Evolutionary conservation across 2,797 vertebrate genomes (phyloP), one percentile per base, ranked within the genome.

Genomic region (Acanthurus tractus): DNA sequence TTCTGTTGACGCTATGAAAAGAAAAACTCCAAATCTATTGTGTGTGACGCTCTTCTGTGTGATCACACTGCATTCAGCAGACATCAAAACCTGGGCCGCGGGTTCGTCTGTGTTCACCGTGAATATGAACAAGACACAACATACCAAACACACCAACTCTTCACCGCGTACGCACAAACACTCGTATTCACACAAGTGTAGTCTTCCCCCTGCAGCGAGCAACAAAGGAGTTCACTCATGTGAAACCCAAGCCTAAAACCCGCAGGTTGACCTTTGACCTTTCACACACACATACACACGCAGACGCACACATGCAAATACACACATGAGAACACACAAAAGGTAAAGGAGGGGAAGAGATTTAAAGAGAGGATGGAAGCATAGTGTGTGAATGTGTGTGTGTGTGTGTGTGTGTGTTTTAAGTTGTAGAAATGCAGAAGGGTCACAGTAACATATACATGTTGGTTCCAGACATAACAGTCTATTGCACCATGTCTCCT

Each of bases 171-270:
- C 50, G 54, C 58, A 63, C n/a, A 40, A 38, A 55, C 70, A 68
- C 64, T 46, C 20, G 5, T 59, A 79, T 73, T 72, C 78, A 81
- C 57, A 66, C 42, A 79, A n/a, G 48, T 82, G 81, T 78, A 85
- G 89, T 82, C 87, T 86, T 87, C 83, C 64, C 70, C 82, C 85
- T 74, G 54, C 63, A 40, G 83, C 53, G 14, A 70, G 74, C 75
- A 90, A 94, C 89, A 95, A 95, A 95, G 93, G 87, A 92, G 90
- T 92, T 93, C 90, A 94, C 89, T 94, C 92, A 94, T 92, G 92
- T 93, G 95, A 93, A 95, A 94, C 90, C 76, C 79, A 81, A 94
- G 86, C 86, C 91, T 87, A 57, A 83, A 89, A 89, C 83, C 79
- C 71, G 62, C 91, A 92, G 90, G 84, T 86, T 92, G 90, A 93